Conservation (phyloP, 2,797 vertebrate genomes). For the Naso thynnoides region DNA sequence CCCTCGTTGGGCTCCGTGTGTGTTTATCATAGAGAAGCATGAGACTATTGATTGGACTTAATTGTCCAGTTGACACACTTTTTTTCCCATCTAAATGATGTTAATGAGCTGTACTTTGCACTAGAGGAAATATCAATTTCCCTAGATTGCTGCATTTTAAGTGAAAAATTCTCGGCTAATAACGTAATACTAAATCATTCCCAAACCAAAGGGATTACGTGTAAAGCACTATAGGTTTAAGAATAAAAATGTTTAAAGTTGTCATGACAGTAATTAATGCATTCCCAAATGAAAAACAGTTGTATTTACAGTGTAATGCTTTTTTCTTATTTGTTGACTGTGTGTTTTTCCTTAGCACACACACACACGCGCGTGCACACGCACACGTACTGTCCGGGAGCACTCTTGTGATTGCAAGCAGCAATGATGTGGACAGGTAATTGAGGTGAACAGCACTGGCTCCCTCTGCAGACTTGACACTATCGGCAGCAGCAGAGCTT, state of each 20-base stretch:
- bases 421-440: conserved; percentile 50
- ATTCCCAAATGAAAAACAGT: neutral
- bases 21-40: conserved; percentile 10
- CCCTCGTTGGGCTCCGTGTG: neutral
- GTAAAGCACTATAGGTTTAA: neutral
- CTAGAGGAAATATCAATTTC: neutral
- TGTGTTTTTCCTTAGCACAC: conserved; percentile 13
- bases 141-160: conserved; percentile 4
- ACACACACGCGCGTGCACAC: too few species aligned
- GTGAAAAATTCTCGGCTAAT: neutral
- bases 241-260: too few species aligned
- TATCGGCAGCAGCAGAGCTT: conserved; percentile 39
- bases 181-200: neutral
- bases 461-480: conserved; percentile 45
- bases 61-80: neutral
- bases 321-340: conserved; percentile 6
- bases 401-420: conserved; percentile 4
- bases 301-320: neutral
- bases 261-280: conserved; percentile 11
- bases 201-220: conserved; percentile 16
- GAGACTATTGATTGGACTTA: conserved; percentile 11
- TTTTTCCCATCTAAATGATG: conserved; percentile 2
- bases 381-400: neutral
- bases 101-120: neutral
- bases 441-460: conserved; percentile 47